These are phyloP conservation scores for Ramphastos sulfuratus DNA, from an alignment of 2,113 vertebrate species.

Conservation along the genomic window DNA sequence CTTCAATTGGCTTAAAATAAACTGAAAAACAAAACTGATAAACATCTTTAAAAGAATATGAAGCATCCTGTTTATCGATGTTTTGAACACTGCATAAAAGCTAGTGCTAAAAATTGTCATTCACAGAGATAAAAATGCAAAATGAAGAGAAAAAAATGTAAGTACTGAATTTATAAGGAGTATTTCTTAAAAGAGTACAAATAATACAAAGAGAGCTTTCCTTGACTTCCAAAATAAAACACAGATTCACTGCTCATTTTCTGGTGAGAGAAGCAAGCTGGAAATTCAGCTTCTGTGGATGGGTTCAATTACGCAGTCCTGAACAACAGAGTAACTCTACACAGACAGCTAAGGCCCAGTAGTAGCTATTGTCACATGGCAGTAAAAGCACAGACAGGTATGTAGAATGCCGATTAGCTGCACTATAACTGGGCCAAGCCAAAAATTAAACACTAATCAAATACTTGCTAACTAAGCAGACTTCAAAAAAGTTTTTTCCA, in stretches of 20 bases:
- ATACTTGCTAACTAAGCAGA: neutral
- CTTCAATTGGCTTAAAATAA: neutral
- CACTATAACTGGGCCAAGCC: neutral
- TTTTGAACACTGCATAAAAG: conserved; percentile 3
- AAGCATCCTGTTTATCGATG: neutral
- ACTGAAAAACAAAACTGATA: neutral
- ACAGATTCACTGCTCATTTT: neutral
- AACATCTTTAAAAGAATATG: neutral
- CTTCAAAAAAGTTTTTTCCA: neutral
- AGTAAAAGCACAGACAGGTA: neutral
- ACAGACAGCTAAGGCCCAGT: neutral
- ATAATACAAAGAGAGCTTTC: neutral
- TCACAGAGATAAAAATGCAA: neutral
- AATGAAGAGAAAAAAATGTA: neutral
- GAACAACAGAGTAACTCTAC: neutral
- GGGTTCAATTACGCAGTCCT: neutral
- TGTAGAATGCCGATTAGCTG: neutral
- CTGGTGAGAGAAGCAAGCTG: neutral
- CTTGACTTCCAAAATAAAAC: neutral
- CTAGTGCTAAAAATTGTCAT: neutral
- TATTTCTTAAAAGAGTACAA: neutral
- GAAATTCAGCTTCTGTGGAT: neutral
- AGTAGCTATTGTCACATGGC: neutral
- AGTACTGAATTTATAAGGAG: neutral
- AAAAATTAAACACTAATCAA: neutral